Base-by-base conservation (phyloP, 2,797 vertebrate species). In the Gymnoscopelus microlampas region DNA sequence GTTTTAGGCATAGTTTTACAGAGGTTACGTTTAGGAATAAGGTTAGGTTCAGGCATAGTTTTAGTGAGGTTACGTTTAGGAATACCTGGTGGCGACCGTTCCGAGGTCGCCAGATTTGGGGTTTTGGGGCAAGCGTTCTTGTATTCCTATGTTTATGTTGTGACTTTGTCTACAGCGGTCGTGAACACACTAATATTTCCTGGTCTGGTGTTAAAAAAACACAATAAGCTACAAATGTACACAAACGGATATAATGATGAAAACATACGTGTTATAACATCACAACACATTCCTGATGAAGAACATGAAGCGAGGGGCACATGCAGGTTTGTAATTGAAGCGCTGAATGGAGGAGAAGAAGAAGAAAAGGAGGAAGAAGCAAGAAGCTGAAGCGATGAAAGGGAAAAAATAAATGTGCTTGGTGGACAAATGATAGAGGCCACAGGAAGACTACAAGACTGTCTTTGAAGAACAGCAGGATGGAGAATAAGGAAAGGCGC, bases 361-460 rank as follows among this genome's bases (percentile, higher is more conserved):
- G 23, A 49, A 60, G 56, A 58, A 19, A 13, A 68, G 10, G 29
- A 67, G 10, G 53, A 5, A 3, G 35, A 55, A 68, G 44, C 29
- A 26, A 44, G 24, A 60, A 44, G 39, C 39, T 44, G 39, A 44
- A 44, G 39, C 39, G 39, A 9, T 44, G 39, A 57, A 48, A 50
- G 35, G 66, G 55, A 60, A 48, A 55, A 71, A 74, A 58, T 47
- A 39, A 61, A 47, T 50, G 60, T 9, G 57, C 2, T 53, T 61
- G 15, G 66, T 53, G 15, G 24, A 66, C 57, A 68, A 50, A 58
- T 4, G n/a, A 39, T 8, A 67, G 60, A 66, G 53, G 39, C 11
- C 32, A 35, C 3, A 39, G 64, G 44, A 44, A 72, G 10, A 67
- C 49, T 58, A 56, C 24, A 14, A 71, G 26, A 63, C 4, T 19